phyloP scores from a whole-genome alignment of 2,888 invertebrate genomes.

The Lissocephala sabroskyi region DNA sequence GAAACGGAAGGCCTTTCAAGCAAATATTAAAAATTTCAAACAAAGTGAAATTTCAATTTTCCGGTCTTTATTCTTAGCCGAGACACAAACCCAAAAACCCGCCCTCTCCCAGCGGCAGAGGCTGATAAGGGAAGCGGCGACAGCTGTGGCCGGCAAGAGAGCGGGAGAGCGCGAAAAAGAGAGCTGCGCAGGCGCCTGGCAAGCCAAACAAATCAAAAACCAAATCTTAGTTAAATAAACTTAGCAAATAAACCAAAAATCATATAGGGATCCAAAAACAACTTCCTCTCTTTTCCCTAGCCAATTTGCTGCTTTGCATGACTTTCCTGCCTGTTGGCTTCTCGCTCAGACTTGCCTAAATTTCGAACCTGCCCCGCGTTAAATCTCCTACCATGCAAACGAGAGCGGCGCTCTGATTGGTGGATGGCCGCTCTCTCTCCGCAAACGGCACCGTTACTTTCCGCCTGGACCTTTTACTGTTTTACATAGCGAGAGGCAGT shows the following conservation, averaged over 20 bases:
- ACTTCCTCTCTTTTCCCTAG: conserved; percentile 25
- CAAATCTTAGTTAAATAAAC: conserved; percentile 7
- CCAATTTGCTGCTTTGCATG: too few species aligned
- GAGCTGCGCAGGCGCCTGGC: conserved; percentile 17
- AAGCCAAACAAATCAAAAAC: conserved; percentile 14
- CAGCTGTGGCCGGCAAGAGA: conserved; percentile 35
- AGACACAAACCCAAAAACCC: conserved; percentile 37
- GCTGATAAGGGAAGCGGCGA: conserved; percentile 39
- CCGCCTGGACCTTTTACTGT: too few species aligned
- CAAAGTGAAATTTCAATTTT: too few species aligned
- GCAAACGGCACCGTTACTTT: conserved; percentile 20
- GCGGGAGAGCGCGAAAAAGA: neutral
- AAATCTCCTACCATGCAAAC: conserved; percentile 1
- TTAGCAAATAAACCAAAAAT: neutral
- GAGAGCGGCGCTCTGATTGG: too few species aligned
- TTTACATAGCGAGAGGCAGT: conserved; percentile 47
- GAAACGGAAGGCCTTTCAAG: neutral
- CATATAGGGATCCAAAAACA: conserved; percentile 12
- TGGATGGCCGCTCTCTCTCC: conserved; percentile 11
- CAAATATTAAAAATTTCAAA: neutral
- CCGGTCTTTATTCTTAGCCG: conserved; percentile 17
- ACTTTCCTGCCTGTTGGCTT: too few species aligned
- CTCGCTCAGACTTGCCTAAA: too few species aligned
- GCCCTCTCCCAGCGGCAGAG: conserved; percentile 22
- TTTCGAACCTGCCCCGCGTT: too few species aligned